Evolutionary conservation across 2,113 vertebrate species (phyloP).

Genomic region (Microcebus tavaratra): DNA sequence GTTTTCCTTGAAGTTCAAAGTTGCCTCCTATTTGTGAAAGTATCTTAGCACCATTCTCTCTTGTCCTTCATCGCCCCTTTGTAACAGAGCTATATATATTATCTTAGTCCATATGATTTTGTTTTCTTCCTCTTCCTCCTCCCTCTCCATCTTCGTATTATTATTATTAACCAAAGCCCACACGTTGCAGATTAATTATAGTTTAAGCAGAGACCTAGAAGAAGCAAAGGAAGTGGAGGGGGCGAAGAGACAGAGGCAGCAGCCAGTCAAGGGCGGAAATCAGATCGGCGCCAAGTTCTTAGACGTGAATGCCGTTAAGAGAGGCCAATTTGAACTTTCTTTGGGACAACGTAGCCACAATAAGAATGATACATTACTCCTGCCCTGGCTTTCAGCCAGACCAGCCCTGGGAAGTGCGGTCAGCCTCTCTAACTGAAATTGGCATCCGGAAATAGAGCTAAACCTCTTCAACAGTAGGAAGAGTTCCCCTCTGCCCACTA

Average conservation of each 20-base stretch:
- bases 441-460: slow-evolving; percentile 73
- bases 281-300: slow-evolving; percentile 70
- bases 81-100: slow-evolving; percentile 71
- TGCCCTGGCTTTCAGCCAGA: slow-evolving; percentile 50
- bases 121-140: background rate
- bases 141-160: background rate
- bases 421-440: slow-evolving; percentile 47
- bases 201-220: slow-evolving; percentile 71
- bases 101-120: slow-evolving; percentile 73
- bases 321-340: slow-evolving; percentile 65
- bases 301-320: slow-evolving; percentile 62
- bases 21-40: slow-evolving; percentile 70
- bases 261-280: background rate
- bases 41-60: slow-evolving; percentile 43
- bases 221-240: slow-evolving; percentile 14
- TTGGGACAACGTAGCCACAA: slow-evolving; percentile 62
- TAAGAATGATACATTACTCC: slow-evolving; percentile 65
- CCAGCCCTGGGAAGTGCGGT: slow-evolving; percentile 25
- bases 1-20: background rate
- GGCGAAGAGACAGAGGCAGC: slow-evolving; percentile 53
- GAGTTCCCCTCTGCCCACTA: slow-evolving; percentile 18
- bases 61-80: slow-evolving; percentile 49
- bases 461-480: background rate
- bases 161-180: slow-evolving; percentile 32
- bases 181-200: slow-evolving; percentile 65